phyloP scores from a whole-genome alignment of 2,888 invertebrate species.

The Anticlea derivata region DNA sequence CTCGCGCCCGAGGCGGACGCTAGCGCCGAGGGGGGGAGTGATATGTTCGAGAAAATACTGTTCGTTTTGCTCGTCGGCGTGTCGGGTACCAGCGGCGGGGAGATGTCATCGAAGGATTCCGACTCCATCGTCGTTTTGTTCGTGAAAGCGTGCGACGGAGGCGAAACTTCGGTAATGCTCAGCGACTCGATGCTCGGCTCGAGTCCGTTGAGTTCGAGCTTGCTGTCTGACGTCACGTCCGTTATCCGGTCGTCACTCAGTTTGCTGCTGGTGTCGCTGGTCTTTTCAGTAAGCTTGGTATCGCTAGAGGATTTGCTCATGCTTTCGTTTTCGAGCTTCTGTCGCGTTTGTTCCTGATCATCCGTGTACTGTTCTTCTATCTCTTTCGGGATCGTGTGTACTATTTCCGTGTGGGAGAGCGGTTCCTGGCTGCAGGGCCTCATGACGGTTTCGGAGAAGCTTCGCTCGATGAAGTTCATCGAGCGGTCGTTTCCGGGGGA shows the following conservation, averaged over 20 bases:
- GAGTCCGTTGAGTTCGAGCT: slow-evolving; percentile 37
- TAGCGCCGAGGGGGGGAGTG: slow-evolving; percentile 41
- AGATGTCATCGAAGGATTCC: slow-evolving; percentile 49
- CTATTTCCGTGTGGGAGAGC: slow-evolving; percentile 31
- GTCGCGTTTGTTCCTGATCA: slow-evolving; percentile 10
- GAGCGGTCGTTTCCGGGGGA: slow-evolving; percentile 74
- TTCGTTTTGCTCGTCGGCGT: slow-evolving; percentile 43
- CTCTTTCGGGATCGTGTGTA: slow-evolving; percentile 36
- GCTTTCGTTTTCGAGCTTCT: slow-evolving; percentile 46
- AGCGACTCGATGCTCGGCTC: slow-evolving; percentile 52
- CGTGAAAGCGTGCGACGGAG: slow-evolving; percentile 41
- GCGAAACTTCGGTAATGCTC: slow-evolving; percentile 65
- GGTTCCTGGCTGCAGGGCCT: slow-evolving; percentile 51
- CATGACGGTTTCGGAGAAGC: slow-evolving; percentile 66
- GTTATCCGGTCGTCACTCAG: slow-evolving; percentile 27
- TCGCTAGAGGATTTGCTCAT: slow-evolving; percentile 44
- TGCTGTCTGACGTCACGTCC: slow-evolving; percentile 28
- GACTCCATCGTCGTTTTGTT: slow-evolving; percentile 46
- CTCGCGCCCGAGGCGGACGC: slow-evolving; percentile 38
- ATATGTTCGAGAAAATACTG: slow-evolving; percentile 32
- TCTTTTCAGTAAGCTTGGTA: slow-evolving; percentile 35
- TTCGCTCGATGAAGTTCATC: slow-evolving; percentile 83
- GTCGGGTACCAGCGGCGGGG: slow-evolving; percentile 61
- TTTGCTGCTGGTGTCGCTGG: slow-evolving; percentile 32
- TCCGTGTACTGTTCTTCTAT: slow-evolving; percentile 29